phyloP scores from a whole-genome alignment of 2,797 vertebrate species.

The Borostomias antarcticus region DNA sequence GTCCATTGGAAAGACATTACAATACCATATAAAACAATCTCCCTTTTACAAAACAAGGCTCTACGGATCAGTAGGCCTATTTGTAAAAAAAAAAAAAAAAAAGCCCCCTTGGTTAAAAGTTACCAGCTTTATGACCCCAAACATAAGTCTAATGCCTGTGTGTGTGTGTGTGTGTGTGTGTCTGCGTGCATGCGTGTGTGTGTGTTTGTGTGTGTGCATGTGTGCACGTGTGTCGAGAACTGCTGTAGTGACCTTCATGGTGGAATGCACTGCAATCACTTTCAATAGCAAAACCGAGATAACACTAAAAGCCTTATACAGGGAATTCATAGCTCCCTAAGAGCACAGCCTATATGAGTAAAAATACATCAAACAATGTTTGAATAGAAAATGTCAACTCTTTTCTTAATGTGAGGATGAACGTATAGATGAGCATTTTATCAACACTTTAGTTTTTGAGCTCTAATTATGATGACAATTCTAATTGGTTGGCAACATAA shows the following conservation, averaged over 20 bases:
- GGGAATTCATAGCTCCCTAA: conserved; percentile 16
- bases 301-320: conserved; percentile 34
- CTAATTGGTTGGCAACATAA: no score
- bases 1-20: no score
- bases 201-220: neutral
- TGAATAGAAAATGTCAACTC: neutral
- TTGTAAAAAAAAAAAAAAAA: no score
- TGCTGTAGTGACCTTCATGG: conserved; percentile 52
- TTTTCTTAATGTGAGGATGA: no score
- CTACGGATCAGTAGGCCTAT: no score
- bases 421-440: no score
- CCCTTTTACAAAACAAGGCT: no score
- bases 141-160: neutral
- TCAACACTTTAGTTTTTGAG: neutral
- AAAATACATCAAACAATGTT: conserved; percentile 18
- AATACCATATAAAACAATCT: no score
- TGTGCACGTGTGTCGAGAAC: neutral
- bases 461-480: neutral
- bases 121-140: no score
- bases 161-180: neutral
- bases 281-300: conserved; percentile 21
- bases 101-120: no score
- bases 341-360: no score
- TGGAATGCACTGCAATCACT: conserved; percentile 50
- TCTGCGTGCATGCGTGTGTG: neutral